phyloP scores from a whole-genome alignment of 2,797 vertebrate species.

The Pipistrellus pygmaeus region DNA sequence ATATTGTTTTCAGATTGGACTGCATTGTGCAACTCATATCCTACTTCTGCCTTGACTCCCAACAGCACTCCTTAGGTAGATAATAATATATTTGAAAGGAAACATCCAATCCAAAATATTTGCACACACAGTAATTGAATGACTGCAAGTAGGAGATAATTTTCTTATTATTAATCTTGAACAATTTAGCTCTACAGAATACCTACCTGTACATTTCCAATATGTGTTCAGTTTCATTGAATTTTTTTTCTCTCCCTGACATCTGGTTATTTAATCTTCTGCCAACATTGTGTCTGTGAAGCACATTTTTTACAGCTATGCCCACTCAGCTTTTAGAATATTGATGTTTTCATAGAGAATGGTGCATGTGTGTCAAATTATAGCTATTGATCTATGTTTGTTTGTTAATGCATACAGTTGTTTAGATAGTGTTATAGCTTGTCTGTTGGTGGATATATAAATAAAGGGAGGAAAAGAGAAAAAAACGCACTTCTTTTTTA shows the following conservation, averaged over 20 bases:
- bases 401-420: slow-evolving; percentile 85
- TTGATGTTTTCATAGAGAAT: slow-evolving; percentile 87
- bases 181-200: slow-evolving; percentile 80
- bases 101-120: slow-evolving; percentile 83
- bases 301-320: slow-evolving; percentile 84
- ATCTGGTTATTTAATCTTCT: slow-evolving; percentile 88
- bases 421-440: slow-evolving; percentile 85
- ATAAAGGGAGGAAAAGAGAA: slow-evolving; percentile 76
- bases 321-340: slow-evolving; percentile 85
- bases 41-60: slow-evolving; percentile 67
- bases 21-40: slow-evolving; percentile 75
- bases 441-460: slow-evolving; percentile 81
- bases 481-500: slow-evolving; percentile 76
- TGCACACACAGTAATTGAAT: slow-evolving; percentile 83
- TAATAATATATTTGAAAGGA: slow-evolving; percentile 81
- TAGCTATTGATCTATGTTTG: slow-evolving; percentile 87
- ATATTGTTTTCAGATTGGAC: slow-evolving; percentile 76
- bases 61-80: slow-evolving; percentile 74
- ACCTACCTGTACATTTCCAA: slow-evolving; percentile 83
- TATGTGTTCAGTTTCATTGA: slow-evolving; percentile 82
- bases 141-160: slow-evolving; percentile 86
- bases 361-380: slow-evolving; percentile 86
- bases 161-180: slow-evolving; percentile 86
- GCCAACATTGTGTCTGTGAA: slow-evolving; percentile 82
- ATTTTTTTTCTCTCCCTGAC: slow-evolving; percentile 79